Conservation (phyloP, 2,888 invertebrate species). For the Liopterus haemorrhoidalis region DNA sequence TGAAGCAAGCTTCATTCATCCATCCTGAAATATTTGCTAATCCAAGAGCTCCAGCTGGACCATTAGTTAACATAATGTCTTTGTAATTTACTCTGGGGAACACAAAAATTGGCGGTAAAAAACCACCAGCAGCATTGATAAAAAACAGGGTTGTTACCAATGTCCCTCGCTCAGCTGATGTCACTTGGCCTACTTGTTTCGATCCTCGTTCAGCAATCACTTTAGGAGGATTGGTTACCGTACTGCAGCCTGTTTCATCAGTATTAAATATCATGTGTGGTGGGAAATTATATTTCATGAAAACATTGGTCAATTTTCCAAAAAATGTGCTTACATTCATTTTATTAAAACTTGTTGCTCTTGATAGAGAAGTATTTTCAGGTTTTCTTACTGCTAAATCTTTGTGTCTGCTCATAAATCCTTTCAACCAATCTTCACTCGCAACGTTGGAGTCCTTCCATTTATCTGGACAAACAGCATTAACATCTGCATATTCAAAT, state of each 20-base stretch:
- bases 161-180: slow-evolving; percentile 18
- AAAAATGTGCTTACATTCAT: slow-evolving; percentile 13
- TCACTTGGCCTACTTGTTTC: slow-evolving; percentile 28
- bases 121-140: slow-evolving; percentile 27
- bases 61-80: slow-evolving; percentile 27
- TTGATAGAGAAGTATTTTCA: slow-evolving; percentile 13
- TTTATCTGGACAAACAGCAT: slow-evolving; percentile 23
- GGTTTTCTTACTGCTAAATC: slow-evolving; percentile 9
- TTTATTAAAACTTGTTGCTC: slow-evolving; percentile 19
- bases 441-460: slow-evolving; percentile 23
- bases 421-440: slow-evolving; percentile 27
- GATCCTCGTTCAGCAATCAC: slow-evolving; percentile 25
- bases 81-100: slow-evolving; percentile 27
- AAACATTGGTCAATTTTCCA: slow-evolving; percentile 11
- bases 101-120: slow-evolving; percentile 26
- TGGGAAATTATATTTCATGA: slow-evolving; percentile 9
- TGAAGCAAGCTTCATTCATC: slow-evolving; percentile 29
- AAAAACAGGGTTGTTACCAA: slow-evolving; percentile 15
- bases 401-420: too few species aligned
- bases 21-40: slow-evolving; percentile 28
- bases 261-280: slow-evolving; percentile 12
- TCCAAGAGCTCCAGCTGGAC: slow-evolving; percentile 27
- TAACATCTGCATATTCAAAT: slow-evolving; percentile 26
- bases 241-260: slow-evolving; percentile 23
- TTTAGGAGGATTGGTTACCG: slow-evolving; percentile 28